Base-by-base conservation (phyloP, 37 sponge, comb jelly and placozoan genomes). In the Agelas oroides region DNA sequence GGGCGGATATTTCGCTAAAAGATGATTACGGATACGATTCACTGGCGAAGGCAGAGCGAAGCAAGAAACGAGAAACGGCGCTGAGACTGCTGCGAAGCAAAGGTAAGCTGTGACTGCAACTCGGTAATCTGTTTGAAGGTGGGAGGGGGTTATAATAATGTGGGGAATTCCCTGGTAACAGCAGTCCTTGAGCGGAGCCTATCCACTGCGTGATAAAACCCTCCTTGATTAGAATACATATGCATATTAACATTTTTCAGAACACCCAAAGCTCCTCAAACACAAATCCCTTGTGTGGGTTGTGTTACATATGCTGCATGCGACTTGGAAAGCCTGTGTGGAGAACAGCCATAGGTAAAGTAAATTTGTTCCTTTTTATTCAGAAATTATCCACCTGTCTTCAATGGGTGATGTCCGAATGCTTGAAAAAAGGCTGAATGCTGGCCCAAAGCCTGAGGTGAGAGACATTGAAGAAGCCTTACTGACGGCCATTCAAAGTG, bases 391-490 rank as follows among this genome's bases (percentile, higher is more conserved):
- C 35, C 63, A 53, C 20, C 70, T 72, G 15, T 54, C 77, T 23
- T 56, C 70, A 3, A 73, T 25, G 33, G 78, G 79, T 2, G 75
- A 84, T 20, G 59, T 65, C 46, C 55, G 46, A 0, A 20, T 32
- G 18, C 58, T 77, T 17, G 92, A 87, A 53, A 88, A 84, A 62
- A 67, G 58, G 8, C 54, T 88, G 34, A 75, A 54, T 34, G 34
- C 54, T 16, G 68, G 70, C 15, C 72, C 52, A 16, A 80, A 80
- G 37, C 74, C 71, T 21, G 82, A 77, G 28, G 64, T 38, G 13
- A 64, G 65, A 23, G 91, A 90, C 65, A 86, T 94, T n/a, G 84
- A 89, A 38, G 90, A 94, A 61, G 84, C 91, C 0, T 65, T 94
- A 28, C 74, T 94, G n/a, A 67, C 46, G 15, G 87, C 94, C 59